Percentiles rank a stretch among this genome's conserved stretches.
Conservation (phyloP, 2,113 vertebrate genomes). For the Neolamprologus caudopunctatus region DNA sequence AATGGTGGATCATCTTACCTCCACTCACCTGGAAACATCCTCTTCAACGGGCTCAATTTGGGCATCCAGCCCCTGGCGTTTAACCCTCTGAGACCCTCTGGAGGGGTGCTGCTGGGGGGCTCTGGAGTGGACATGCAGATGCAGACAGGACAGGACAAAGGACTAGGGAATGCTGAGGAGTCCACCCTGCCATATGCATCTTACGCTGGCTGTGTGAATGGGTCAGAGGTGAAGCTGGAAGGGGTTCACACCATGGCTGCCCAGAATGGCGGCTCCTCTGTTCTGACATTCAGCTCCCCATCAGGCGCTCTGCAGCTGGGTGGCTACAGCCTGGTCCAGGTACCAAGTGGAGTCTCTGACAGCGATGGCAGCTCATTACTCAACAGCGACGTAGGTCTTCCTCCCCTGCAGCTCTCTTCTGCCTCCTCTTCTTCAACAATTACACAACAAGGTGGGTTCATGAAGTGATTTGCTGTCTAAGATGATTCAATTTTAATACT, state of each 20-base stretch:
- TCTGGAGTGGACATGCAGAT: constrained; percentile 81
- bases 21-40: constrained; percentile 88
- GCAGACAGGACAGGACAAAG: constrained; percentile 78
- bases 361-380: constrained; percentile 78
- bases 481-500: neutral
- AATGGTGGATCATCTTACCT: constrained; percentile 89
- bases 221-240: constrained; percentile 86
- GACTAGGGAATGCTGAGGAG: constrained; percentile 74
- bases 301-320: constrained; percentile 84
- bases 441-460: constrained; percentile 63
- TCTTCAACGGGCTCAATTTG: constrained; percentile 91
- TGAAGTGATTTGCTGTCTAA: neutral
- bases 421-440: constrained; percentile 77
- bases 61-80: constrained; percentile 84
- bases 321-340: constrained; percentile 91
- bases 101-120: constrained; percentile 75
- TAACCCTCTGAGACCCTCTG: constrained; percentile 79
- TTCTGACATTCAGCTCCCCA: constrained; percentile 84
- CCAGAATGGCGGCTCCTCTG: constrained; percentile 82
- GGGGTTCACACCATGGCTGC: constrained; percentile 76
- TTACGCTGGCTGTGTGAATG: constrained; percentile 79
- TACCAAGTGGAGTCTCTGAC: constrained; percentile 78
- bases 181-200: constrained; percentile 74
- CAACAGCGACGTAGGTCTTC: constrained; percentile 84
- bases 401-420: constrained; percentile 86